These are phyloP conservation scores for Onthophagus taurus DNA, from an alignment of 1,140 invertebrate species.

Conservation along the genomic window DNA sequence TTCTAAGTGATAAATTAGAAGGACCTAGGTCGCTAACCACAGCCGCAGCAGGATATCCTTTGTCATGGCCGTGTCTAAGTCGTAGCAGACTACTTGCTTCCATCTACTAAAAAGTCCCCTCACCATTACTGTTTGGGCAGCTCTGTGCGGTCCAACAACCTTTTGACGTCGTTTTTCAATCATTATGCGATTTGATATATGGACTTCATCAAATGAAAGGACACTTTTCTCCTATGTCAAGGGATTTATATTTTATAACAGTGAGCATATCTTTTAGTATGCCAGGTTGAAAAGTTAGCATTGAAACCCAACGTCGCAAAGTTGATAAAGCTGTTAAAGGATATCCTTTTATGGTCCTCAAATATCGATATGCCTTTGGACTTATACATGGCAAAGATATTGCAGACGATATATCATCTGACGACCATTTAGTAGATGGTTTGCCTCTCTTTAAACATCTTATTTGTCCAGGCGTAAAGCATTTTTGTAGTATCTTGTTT, in stretches of 20 bases:
- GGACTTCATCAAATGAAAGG: constrained; percentile 8
- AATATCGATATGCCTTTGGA: constrained; percentile 1
- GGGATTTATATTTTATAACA: constrained; percentile 8
- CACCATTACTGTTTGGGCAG: constrained; percentile 1
- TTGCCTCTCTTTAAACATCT: background rate
- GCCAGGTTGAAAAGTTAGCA: constrained; percentile 7
- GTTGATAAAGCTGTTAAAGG: constrained; percentile 18
- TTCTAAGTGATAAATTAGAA: background rate
- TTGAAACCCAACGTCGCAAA: constrained; percentile 13
- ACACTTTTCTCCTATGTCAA: background rate
- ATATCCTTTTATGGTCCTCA: background rate
- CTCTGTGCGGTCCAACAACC: background rate
- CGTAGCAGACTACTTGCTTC: constrained; percentile 6
- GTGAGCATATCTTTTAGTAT: constrained; percentile 12
- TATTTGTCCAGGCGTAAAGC: background rate
- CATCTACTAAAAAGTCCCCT: constrained; percentile 4
- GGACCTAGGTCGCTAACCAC: background rate
- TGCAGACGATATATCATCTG: background rate
- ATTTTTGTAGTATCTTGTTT: background rate
- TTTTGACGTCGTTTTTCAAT: constrained; percentile 5
- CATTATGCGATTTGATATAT: background rate
- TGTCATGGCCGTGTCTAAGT: constrained; percentile 5
- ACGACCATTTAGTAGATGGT: background rate
- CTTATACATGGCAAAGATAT: background rate
- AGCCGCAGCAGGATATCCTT: background rate